Conservation (phyloP, 64 coral and sea anemone genomes). For the Stichodactyla helianthus region DNA sequence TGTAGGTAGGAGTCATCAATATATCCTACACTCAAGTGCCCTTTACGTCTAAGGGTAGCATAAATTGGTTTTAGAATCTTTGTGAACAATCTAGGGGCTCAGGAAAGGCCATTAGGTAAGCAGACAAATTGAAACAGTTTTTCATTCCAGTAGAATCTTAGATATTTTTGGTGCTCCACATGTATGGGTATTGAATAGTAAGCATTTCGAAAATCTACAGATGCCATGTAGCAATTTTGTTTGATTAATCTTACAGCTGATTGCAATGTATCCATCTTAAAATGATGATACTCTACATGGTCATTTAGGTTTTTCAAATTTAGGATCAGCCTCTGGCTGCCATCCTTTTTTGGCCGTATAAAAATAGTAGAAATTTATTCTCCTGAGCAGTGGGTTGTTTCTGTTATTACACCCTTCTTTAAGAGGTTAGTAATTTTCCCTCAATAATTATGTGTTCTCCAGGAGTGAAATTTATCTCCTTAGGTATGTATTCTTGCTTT, state of each 20-base stretch:
- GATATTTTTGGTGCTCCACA: constrained; percentile 28
- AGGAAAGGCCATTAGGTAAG: constrained; percentile 34
- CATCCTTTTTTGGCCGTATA: constrained; percentile 8
- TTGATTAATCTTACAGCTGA: constrained; percentile 20
- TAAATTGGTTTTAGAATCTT: constrained; percentile 37
- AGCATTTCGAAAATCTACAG: neutral
- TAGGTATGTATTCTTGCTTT: constrained; percentile 16
- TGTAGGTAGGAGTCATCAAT: constrained; percentile 35
- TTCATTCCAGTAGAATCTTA: constrained; percentile 32
- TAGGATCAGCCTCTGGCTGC: constrained; percentile 22
- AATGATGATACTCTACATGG: constrained; percentile 49
- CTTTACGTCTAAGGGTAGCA: constrained; percentile 12
- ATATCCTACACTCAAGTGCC: constrained; percentile 15
- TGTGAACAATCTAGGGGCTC: constrained; percentile 35
- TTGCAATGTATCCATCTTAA: constrained; percentile 48
- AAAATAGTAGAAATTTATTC: constrained; percentile 21
- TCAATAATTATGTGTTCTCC: constrained; percentile 26
- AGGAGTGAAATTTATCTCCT: constrained; percentile 31
- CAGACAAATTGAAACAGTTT: constrained; percentile 41
- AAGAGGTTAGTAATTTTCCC: constrained; percentile 31
- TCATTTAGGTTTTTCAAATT: constrained; percentile 53
- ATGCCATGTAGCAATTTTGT: constrained; percentile 43
- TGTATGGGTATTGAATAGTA: constrained; percentile 28
- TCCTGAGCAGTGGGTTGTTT: constrained; percentile 2
- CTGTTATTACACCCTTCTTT: constrained; percentile 26